Evolutionary conservation across 2,113 vertebrate genomes (phyloP).

Genomic region (Alethe castanea): DNA sequence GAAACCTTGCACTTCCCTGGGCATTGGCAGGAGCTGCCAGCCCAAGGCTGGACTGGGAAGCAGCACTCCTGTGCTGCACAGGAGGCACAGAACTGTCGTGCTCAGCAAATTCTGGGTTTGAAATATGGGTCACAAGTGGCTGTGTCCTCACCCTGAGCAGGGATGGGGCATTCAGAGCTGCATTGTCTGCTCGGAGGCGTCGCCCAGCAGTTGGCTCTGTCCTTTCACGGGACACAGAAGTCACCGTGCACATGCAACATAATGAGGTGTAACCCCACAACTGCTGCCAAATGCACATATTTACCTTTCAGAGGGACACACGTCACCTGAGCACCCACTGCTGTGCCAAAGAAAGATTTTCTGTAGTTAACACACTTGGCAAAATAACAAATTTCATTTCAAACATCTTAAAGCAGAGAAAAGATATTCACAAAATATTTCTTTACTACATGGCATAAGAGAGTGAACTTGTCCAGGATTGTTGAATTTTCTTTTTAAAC

Average conservation of each 20-base stretch:
- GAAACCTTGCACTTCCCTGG: background rate
- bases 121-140: conserved; percentile 58
- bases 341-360: background rate
- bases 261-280: background rate
- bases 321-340: background rate
- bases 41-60: background rate
- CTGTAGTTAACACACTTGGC: background rate
- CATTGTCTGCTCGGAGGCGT: background rate
- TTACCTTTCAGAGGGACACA: background rate
- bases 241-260: background rate
- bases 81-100: background rate
- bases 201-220: background rate
- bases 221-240: background rate
- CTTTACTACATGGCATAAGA: background rate
- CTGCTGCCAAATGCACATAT: background rate
- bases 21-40: background rate
- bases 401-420: background rate
- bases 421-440: background rate
- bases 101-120: background rate
- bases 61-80: background rate
- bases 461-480: background rate
- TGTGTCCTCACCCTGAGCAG: background rate
- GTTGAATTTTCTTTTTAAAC: background rate
- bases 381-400: background rate
- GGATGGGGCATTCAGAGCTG: background rate